phyloP scores from a whole-genome alignment of 2,888 invertebrate genomes.

The Omphaloscelis lunosa region DNA sequence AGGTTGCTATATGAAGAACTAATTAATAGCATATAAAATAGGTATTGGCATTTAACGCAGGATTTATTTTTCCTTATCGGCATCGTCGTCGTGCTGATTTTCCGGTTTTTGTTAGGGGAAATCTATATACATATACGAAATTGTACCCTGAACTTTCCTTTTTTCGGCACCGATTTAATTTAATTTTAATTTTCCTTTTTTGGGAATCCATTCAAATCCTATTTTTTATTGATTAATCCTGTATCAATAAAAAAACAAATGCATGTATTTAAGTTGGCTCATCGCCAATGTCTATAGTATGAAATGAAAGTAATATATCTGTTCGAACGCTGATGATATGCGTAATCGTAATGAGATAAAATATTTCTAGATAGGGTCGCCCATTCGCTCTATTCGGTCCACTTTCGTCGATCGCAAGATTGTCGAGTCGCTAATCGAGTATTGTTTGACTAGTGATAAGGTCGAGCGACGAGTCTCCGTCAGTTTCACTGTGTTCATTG shows the following conservation, averaged over 20 bases:
- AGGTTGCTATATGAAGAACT: slow-evolving; percentile 17
- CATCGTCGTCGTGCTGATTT: not conserved
- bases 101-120: slow-evolving; percentile 17
- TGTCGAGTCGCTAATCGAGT: slow-evolving; percentile 48
- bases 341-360: slow-evolving; percentile 50
- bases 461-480: slow-evolving; percentile 45
- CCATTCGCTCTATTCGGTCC: slow-evolving; percentile 13
- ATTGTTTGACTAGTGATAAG: slow-evolving; percentile 62
- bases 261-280: slow-evolving; percentile 59
- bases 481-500: slow-evolving; percentile 55
- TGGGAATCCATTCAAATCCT: slow-evolving; percentile 33
- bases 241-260: slow-evolving; percentile 48
- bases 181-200: not conserved
- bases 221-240: slow-evolving; percentile 24
- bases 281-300: slow-evolving; percentile 52
- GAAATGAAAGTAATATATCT: slow-evolving; percentile 50
- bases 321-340: slow-evolving; percentile 40
- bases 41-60: slow-evolving; percentile 4
- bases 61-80: not conserved
- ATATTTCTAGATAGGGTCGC: slow-evolving; percentile 31
- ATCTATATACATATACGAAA: not conserved
- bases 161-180: not conserved
- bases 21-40: slow-evolving; percentile 8
- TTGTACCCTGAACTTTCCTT: not conserved
- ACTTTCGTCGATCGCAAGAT: slow-evolving; percentile 38